These are phyloP conservation scores for Perizoma flavofasciatum DNA, from an alignment of 2,888 invertebrate species.

Conservation along the genomic window DNA sequence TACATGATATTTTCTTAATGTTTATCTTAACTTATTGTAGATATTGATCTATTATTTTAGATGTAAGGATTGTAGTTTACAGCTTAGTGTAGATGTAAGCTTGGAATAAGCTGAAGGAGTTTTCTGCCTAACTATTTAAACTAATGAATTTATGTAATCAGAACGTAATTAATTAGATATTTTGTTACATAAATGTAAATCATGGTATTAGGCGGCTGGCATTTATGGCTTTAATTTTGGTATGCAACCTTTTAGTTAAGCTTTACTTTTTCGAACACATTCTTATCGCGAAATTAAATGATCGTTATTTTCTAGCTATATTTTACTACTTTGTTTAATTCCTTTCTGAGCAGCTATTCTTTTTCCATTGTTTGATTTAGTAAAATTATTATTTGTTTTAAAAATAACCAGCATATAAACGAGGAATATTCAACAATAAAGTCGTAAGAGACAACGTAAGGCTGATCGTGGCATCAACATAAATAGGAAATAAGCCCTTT, in stretches of 20 bases:
- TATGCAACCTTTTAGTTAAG: conserved; percentile 25
- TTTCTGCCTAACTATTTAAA: conserved; percentile 28
- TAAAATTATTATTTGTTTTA: too few species aligned
- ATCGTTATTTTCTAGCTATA: too few species aligned
- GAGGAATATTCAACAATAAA: background rate
- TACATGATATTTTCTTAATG: conserved; percentile 73
- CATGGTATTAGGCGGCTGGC: conserved; percentile 31
- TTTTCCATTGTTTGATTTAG: too few species aligned
- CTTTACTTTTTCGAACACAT: conserved; percentile 9
- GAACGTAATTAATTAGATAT: conserved; percentile 11
- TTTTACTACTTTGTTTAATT: too few species aligned
- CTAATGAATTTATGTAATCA: conserved; percentile 23
- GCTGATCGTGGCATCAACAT: conserved; percentile 4
- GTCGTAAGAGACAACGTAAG: background rate
- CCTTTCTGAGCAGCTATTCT: too few species aligned
- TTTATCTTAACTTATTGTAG: conserved; percentile 56
- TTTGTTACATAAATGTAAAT: conserved; percentile 24
- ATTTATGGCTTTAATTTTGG: conserved; percentile 39
- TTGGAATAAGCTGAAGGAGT: conserved; percentile 21
- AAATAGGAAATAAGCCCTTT: too few species aligned
- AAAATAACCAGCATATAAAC: too few species aligned
- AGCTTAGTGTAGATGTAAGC: conserved; percentile 34
- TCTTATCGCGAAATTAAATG: background rate
- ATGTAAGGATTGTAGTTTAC: conserved; percentile 32
- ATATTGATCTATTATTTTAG: conserved; percentile 34